phyloP scores from a whole-genome alignment of 1,140 invertebrate genomes.

The Oryctes rhinoceros region DNA sequence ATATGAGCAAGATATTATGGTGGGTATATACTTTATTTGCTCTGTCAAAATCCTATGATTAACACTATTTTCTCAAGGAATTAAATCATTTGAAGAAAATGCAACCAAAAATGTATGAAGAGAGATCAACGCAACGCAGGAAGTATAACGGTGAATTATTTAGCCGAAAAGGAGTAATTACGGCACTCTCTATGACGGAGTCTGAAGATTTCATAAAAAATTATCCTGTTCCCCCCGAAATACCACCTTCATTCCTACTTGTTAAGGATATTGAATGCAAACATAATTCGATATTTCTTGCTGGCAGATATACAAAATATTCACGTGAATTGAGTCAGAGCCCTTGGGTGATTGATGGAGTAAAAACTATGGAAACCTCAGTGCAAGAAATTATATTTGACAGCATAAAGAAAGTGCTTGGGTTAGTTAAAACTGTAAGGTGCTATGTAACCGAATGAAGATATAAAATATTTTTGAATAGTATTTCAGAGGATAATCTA shows the following conservation, averaged over 20 bases:
- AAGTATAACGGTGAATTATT: conserved; percentile 60
- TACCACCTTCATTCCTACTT: conserved; percentile 57
- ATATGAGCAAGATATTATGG: conserved; percentile 53
- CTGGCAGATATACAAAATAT: conserved; percentile 87
- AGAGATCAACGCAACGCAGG: conserved; percentile 52
- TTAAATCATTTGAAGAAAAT: conserved; percentile 54
- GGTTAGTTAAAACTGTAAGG: conserved; percentile 57
- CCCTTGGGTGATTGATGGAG: conserved; percentile 90
- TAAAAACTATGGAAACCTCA: conserved; percentile 81
- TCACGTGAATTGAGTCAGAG: conserved; percentile 90
- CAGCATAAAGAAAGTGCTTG: conserved; percentile 65
- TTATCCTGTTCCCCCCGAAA: conserved; percentile 61
- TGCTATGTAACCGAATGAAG: not conserved
- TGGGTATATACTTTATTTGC: conserved; percentile 40
- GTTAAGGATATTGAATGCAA: conserved; percentile 63
- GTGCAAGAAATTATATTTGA: conserved; percentile 90
- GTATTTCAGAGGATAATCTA: conserved; percentile 58
- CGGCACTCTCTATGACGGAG: conserved; percentile 60
- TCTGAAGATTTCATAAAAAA: conserved; percentile 63
- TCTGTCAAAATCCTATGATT: not conserved
- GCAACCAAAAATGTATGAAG: conserved; percentile 54
- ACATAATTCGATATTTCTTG: conserved; percentile 68
- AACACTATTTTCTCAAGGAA: conserved; percentile 42
- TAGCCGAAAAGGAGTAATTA: conserved; percentile 66
- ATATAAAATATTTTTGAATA: conserved; percentile 46